phyloP scores from a whole-genome alignment of 2,113 vertebrate species.

The Orthonyx spaldingii region DNA sequence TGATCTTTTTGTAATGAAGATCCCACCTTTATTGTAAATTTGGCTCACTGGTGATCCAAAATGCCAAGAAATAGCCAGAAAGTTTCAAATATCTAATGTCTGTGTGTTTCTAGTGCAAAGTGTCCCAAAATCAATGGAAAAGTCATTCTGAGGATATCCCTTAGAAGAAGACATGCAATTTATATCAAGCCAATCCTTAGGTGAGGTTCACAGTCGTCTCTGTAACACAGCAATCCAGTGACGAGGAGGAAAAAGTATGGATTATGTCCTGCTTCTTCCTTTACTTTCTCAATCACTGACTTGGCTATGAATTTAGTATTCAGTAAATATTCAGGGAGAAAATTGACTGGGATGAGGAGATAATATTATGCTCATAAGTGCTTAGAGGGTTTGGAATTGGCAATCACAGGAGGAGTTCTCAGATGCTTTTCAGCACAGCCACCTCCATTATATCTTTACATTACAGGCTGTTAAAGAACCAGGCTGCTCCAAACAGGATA shows the following conservation, averaged over 20 bases:
- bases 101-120: not conserved
- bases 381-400: not conserved
- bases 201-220: not conserved
- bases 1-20: not conserved
- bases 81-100: not conserved
- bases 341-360: not conserved
- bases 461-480: not conserved
- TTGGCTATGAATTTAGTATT: not conserved
- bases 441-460: not conserved
- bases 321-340: constrained; percentile 1
- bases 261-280: not conserved
- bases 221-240: not conserved
- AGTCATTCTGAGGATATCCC: not conserved
- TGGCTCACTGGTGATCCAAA: not conserved
- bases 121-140: not conserved
- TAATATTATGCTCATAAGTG: not conserved
- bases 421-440: not conserved
- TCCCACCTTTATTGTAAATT: not conserved
- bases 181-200: not conserved
- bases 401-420: not conserved
- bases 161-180: not conserved
- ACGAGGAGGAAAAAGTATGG: not conserved
- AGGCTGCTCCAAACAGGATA: not conserved
- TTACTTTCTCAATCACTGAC: not conserved
- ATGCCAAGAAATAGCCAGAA: not conserved